Evolutionary conservation across 2,888 invertebrate species (phyloP).

Genomic region (Agrilus mali): DNA sequence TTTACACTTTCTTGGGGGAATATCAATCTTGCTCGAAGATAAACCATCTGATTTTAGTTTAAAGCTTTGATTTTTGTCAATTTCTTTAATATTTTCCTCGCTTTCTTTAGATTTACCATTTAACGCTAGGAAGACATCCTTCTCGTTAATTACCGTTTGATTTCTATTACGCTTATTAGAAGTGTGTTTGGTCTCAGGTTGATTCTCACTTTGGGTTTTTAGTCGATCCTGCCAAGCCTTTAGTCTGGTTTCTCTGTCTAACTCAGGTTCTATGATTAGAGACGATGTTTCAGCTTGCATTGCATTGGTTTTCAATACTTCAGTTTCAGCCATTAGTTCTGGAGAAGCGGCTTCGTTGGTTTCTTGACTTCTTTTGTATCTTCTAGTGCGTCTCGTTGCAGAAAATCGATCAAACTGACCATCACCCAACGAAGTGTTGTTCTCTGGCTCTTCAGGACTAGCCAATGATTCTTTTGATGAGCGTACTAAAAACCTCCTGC

Average conservation of each 20-base stretch:
- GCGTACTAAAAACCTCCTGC: slow-evolving; percentile 38
- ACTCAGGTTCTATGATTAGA: slow-evolving; percentile 36
- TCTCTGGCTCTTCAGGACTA: slow-evolving; percentile 29
- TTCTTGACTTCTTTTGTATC: slow-evolving; percentile 59
- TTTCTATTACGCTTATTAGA: slow-evolving; percentile 38
- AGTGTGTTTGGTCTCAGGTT: slow-evolving; percentile 26
- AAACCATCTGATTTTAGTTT: slow-evolving; percentile 14
- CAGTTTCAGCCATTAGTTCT: slow-evolving; percentile 38
- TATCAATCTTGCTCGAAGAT: slow-evolving; percentile 20
- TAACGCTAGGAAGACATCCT: slow-evolving; percentile 57
- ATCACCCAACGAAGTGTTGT: slow-evolving; percentile 47
- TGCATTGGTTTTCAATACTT: slow-evolving; percentile 16
- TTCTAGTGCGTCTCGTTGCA: slow-evolving; percentile 64
- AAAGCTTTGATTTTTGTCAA: slow-evolving; percentile 9
- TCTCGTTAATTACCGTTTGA: slow-evolving; percentile 57
- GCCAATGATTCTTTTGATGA: slow-evolving; percentile 17
- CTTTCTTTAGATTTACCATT: slow-evolving; percentile 24
- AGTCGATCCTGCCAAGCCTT: slow-evolving; percentile 61
- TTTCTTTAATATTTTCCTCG: slow-evolving; percentile 11
- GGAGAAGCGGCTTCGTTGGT: slow-evolving; percentile 24
- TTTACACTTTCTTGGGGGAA: slow-evolving; percentile 27
- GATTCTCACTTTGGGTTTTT: slow-evolving; percentile 29
- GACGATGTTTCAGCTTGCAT: slow-evolving; percentile 41
- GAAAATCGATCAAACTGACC: slow-evolving; percentile 80
- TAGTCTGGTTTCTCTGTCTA: slow-evolving; percentile 46